These are phyloP conservation scores for Doris montereyensis DNA, from an alignment of 2,888 invertebrate species.

Conservation along the genomic window DNA sequence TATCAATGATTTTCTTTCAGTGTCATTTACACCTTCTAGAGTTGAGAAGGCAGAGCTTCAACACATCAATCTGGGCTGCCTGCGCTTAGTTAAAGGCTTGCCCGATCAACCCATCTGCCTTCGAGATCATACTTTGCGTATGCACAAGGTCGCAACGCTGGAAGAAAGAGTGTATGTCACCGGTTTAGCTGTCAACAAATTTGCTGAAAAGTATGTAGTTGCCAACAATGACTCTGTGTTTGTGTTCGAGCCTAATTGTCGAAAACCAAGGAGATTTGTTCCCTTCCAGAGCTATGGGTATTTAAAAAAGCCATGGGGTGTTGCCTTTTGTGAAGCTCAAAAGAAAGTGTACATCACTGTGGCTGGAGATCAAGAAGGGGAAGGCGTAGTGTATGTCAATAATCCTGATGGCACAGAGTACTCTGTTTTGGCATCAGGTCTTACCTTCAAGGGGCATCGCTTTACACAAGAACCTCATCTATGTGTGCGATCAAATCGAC, in stretches of 20 bases:
- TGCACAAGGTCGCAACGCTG: slow-evolving; percentile 23
- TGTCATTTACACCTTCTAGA: background rate
- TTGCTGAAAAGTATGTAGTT: slow-evolving; percentile 40
- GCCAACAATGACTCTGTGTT: slow-evolving; percentile 33
- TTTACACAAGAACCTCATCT: slow-evolving; percentile 25
- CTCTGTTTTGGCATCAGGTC: slow-evolving; percentile 32
- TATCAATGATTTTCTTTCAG: background rate
- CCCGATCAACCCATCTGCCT: background rate
- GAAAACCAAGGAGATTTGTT: slow-evolving; percentile 24
- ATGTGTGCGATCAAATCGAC: slow-evolving; percentile 42
- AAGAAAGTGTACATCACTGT: slow-evolving; percentile 27
- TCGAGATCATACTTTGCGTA: slow-evolving; percentile 14
- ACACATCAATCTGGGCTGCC: slow-evolving; percentile 30
- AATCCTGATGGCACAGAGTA: slow-evolving; percentile 31
- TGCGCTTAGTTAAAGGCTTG: background rate
- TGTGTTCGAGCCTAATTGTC: slow-evolving; percentile 32
- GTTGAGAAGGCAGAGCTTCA: slow-evolving; percentile 18
- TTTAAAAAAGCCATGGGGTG: slow-evolving; percentile 38
- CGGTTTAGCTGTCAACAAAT: slow-evolving; percentile 38
- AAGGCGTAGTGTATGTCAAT: slow-evolving; percentile 32
- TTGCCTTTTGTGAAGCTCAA: slow-evolving; percentile 35
- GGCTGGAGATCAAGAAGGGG: slow-evolving; percentile 36
- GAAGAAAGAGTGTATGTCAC: slow-evolving; percentile 37
- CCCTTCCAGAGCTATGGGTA: slow-evolving; percentile 4
- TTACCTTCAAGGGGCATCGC: slow-evolving; percentile 40